Evolutionary conservation across 1,140 invertebrate genomes (phyloP).

Genomic region (Lepidurus couesii): DNA sequence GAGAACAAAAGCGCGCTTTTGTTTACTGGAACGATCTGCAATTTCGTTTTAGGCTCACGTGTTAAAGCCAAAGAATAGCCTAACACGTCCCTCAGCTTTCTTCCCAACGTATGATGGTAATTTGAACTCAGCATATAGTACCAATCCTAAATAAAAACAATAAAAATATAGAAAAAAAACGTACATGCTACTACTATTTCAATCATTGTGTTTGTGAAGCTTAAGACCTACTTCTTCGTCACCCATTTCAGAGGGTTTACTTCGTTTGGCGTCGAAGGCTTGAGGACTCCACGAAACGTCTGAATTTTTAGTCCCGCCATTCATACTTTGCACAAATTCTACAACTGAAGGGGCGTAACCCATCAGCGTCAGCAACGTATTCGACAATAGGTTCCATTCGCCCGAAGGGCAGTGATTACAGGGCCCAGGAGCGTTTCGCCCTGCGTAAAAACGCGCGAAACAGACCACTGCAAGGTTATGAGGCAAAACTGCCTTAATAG

Average conservation of each 20-base stretch:
- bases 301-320: background rate
- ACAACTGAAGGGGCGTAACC: conserved; percentile 29
- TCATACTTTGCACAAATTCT: conserved; percentile 1
- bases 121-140: conserved; percentile 59
- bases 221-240: conserved; percentile 47
- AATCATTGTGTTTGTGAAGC: conserved; percentile 46
- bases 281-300: conserved; percentile 36
- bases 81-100: conserved; percentile 35
- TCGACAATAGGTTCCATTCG: conserved; percentile 76
- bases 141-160: conserved; percentile 60
- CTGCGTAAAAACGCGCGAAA: conserved; percentile 77
- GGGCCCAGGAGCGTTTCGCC: conserved; percentile 76
- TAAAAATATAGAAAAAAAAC: background rate
- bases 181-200: conserved; percentile 1
- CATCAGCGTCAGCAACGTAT: conserved; percentile 40
- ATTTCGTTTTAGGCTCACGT: background rate
- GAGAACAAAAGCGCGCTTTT: conserved; percentile 63
- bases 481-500: conserved; percentile 65
- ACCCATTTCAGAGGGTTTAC: conserved; percentile 50
- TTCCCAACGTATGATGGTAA: conserved; percentile 45
- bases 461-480: conserved; percentile 67
- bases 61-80: conserved; percentile 41
- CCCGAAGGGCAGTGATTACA: conserved; percentile 66
- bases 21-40: conserved; percentile 52
- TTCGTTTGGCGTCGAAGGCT: conserved; percentile 51